A percentile compares a stretch with the other conserved stretches of the same genome.
phyloP scores from a whole-genome alignment of 1,140 invertebrate genomes.

The Nylanderia fulva region DNA sequence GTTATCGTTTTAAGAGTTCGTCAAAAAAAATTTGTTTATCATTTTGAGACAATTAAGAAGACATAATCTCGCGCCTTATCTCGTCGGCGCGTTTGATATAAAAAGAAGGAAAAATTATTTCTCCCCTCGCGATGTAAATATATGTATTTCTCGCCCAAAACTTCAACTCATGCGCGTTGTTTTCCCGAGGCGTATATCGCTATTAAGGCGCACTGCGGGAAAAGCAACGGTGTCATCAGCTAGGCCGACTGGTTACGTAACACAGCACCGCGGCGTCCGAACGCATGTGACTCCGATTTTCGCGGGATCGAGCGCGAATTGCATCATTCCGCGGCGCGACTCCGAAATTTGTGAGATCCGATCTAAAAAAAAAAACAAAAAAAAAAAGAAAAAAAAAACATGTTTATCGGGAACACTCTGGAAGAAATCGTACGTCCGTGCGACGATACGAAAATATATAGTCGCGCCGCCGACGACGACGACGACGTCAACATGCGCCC shows the following conservation, averaged over 20 bases:
- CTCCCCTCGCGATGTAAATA: not conserved
- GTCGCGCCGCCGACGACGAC: slow-evolving; percentile 21
- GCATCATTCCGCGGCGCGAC: not conserved
- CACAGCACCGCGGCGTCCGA: not conserved
- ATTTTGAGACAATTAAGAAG: not conserved
- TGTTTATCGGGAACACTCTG: slow-evolving; percentile 10
- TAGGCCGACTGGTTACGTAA: slow-evolving; percentile 62
- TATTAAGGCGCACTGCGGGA: not conserved
- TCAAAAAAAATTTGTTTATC: not conserved
- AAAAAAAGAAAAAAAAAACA: too few species aligned
- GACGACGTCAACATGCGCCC: slow-evolving; percentile 49
- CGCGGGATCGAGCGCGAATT: slow-evolving; percentile 37
- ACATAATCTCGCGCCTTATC: not conserved
- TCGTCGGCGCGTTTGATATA: not conserved
- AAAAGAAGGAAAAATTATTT: too few species aligned
- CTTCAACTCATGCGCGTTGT: not conserved
- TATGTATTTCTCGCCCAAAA: not conserved
- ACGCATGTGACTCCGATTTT: slow-evolving; percentile 58
- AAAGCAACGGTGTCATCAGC: slow-evolving; percentile 35
- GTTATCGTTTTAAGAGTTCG: not conserved
- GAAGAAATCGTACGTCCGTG: not conserved
- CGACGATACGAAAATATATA: slow-evolving; percentile 22
- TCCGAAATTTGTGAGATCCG: not conserved
- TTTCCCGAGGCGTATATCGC: not conserved
- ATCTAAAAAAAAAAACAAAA: too few species aligned